Evolutionary conservation across 2,113 vertebrate species (phyloP), one percentile per base, ranked within the genome.

Genomic region (Sakesphorus luctuosus): DNA sequence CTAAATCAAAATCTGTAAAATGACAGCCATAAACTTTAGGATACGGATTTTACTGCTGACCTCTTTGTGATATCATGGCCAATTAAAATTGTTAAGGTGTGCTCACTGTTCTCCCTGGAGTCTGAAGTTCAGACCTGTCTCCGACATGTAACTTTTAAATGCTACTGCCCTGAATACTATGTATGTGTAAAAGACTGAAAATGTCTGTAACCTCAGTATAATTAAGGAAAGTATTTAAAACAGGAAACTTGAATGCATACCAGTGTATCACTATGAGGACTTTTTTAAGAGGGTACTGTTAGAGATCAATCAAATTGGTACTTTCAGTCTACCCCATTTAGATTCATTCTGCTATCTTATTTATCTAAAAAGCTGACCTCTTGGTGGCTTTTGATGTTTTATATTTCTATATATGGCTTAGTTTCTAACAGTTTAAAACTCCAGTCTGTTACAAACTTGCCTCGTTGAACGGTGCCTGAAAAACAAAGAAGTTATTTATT

Each of bases 1-100:
- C 69, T 93, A 90, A 93, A 94, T 78, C 83, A 87, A 92, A 95
- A 93, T 95, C 85, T 92, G 43, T 94, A 72, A 77, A 96, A 75
- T 66, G 85, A 82, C 88, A 90, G 58, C 76, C 53, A 43, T 93
- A 90, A 90, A 79, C 86, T 90, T 90, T 28, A 35, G 62, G 75
- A 65, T 90, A 75, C 66, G 20, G 68, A 75, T 93, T 93, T 89
- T 62, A 65, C 49, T 89, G 80, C 69, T 90, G 73, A 87, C 83
- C 76, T 78, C 85, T 71, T 5, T 5, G 58, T 75, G 86, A 73
- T 78, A 62, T 19, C 4, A 2, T 29, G 46, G 44, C 76, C 86
- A 93, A 89, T 92, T 94, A 92, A 92, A 83, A 89, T 87, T 62
- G 56, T 69, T 73, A 93, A 89, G 86, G 52, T 90, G 40, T 82